Evolutionary conservation across 1,140 invertebrate genomes (phyloP).

Genomic region (Cheumatopsyche charites): DNA sequence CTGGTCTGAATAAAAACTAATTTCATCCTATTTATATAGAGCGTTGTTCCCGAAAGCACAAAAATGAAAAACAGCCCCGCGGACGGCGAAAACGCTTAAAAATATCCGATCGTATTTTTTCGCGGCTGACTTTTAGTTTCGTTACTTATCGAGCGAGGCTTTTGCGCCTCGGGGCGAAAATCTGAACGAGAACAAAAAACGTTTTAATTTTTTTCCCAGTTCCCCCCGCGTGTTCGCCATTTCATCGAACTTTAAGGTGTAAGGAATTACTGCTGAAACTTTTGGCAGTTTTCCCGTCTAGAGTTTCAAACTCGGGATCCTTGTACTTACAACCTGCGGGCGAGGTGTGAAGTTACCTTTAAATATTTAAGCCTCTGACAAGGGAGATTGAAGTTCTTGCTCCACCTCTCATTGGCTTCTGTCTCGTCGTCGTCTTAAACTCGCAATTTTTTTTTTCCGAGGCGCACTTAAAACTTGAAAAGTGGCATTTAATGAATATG

Average conservation of each 20-base stretch:
- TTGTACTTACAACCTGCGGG: slow-evolving; percentile 38
- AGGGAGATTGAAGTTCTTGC: slow-evolving; percentile 33
- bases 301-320: slow-evolving; percentile 40
- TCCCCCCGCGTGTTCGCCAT: slow-evolving; percentile 20
- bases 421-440: background rate
- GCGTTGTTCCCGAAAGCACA: no score
- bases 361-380: slow-evolving; percentile 44
- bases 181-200: slow-evolving; percentile 34
- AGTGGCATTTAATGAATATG: slow-evolving; percentile 24
- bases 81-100: no score
- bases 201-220: slow-evolving; percentile 33
- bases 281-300: slow-evolving; percentile 41
- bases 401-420: slow-evolving; percentile 30
- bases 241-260: slow-evolving; percentile 40
- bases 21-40: no score
- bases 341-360: slow-evolving; percentile 44
- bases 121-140: background rate
- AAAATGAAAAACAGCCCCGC: no score
- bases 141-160: slow-evolving; percentile 7
- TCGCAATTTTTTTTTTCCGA: slow-evolving; percentile 4
- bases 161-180: background rate
- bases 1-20: no score
- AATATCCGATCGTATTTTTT: background rate
- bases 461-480: slow-evolving; percentile 16
- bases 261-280: slow-evolving; percentile 39